Conservation (phyloP, 2,113 vertebrate species). For the Saguinus midas region DNA sequence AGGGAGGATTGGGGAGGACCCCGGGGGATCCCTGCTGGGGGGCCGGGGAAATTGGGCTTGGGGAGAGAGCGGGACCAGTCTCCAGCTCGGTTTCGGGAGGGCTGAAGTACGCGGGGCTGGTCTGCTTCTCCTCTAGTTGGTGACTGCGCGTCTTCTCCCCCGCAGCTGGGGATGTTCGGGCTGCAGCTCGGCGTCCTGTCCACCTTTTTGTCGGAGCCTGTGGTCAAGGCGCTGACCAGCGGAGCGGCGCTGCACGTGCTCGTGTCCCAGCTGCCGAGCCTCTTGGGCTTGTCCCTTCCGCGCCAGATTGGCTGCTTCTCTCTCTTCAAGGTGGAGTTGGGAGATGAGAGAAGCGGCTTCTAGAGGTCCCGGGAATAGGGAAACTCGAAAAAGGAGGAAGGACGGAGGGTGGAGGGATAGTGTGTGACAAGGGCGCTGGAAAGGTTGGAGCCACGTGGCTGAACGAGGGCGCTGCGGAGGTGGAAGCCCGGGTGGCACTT, state of each 20-base stretch:
- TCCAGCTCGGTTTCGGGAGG: fast-evolving
- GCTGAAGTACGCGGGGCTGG: not conserved
- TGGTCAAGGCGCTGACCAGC: conserved; percentile 94
- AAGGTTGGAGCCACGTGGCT: not conserved
- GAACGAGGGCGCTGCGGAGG: not conserved
- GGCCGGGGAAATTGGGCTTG: not conserved
- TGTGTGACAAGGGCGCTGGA: too few species aligned
- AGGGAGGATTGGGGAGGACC: not conserved
- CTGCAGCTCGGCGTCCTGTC: conserved; percentile 93
- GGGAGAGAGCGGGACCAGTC: not conserved
- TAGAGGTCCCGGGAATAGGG: not conserved
- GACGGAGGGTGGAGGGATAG: not conserved
- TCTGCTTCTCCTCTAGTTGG: not conserved
- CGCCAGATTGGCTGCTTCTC: conserved; percentile 91
- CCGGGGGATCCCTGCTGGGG: not conserved
- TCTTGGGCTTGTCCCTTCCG: conserved; percentile 90
- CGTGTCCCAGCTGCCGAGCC: conserved; percentile 92
- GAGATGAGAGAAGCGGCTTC: not conserved
- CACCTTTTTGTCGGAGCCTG: conserved; percentile 93
- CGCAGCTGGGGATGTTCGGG: conserved; percentile 90
- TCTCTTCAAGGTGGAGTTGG: conserved; percentile 87
- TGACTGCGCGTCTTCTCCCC: not conserved
- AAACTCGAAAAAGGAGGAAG: not conserved
- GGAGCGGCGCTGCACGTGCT: conserved; percentile 94
- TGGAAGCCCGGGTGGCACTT: not conserved